Conservation (phyloP, 2,888 invertebrate species). For the Cheilosia vulpina region DNA sequence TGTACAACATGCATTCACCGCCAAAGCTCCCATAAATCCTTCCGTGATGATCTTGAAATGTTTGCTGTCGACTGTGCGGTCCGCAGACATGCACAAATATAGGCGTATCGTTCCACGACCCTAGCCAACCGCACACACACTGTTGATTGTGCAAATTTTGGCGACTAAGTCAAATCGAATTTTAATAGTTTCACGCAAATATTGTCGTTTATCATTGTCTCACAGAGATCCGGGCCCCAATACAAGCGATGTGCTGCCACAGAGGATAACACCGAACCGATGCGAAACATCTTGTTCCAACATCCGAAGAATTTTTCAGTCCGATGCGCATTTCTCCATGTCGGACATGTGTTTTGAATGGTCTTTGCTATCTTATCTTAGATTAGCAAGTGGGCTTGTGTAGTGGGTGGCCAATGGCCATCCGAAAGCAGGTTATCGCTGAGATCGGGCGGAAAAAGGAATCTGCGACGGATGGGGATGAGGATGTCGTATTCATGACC, state of each 20-base stretch:
- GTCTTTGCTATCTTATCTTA: constrained; percentile 9
- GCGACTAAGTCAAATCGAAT: constrained; percentile 71
- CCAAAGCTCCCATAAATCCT: constrained; percentile 63
- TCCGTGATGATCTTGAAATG: constrained; percentile 73
- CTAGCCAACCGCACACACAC: constrained; percentile 1
- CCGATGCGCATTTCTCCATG: constrained; percentile 19
- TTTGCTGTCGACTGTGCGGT: constrained; percentile 62
- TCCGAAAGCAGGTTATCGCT: constrained; percentile 7
- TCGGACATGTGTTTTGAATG: neutral
- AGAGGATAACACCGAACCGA: constrained; percentile 21
- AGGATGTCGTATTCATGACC: constrained; percentile 11
- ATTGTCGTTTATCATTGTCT: constrained; percentile 67
- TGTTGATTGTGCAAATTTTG: constrained; percentile 61
- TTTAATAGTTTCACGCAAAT: constrained; percentile 73
- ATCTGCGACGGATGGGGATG: constrained; percentile 14
- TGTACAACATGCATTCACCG: constrained; percentile 24
- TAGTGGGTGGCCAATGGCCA: neutral
- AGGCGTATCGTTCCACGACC: neutral
- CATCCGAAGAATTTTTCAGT: constrained; percentile 50
- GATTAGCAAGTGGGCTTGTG: neutral
- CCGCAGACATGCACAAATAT: neutral
- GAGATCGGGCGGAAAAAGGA: constrained; percentile 1
- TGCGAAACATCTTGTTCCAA: constrained; percentile 43
- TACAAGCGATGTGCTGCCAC: neutral
- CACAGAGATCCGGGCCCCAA: constrained; percentile 10